Percentiles rank a stretch among this genome's conserved stretches.
These are phyloP conservation scores for Mamestra configurata DNA, from an alignment of 1,140 invertebrate species.

Conservation along the genomic window DNA sequence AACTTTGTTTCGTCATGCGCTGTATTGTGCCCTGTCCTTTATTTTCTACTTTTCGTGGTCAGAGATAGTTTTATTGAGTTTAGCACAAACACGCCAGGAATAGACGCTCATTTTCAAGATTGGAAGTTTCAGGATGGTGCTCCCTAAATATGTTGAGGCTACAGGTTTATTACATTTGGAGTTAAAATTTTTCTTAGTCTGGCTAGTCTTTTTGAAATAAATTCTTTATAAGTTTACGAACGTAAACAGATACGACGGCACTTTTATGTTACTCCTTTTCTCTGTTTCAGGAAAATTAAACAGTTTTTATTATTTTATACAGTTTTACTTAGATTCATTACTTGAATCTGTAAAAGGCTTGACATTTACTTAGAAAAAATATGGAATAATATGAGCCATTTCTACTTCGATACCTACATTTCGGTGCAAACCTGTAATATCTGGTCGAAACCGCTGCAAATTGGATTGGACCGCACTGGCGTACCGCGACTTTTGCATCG, in stretches of 20 bases:
- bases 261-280: background rate
- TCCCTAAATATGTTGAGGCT: background rate
- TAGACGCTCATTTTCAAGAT: slow-evolving; percentile 23
- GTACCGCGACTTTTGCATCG: slow-evolving; percentile 64
- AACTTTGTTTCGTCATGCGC: slow-evolving; percentile 50
- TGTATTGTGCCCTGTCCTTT: slow-evolving; percentile 39
- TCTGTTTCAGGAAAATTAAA: background rate
- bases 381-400: background rate
- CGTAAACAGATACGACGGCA: background rate
- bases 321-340: background rate
- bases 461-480: slow-evolving; percentile 66
- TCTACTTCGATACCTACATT: slow-evolving; percentile 32
- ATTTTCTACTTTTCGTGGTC: slow-evolving; percentile 47
- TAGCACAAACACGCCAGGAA: slow-evolving; percentile 23
- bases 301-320: too few relatives aligned
- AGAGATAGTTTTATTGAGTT: slow-evolving; percentile 52
- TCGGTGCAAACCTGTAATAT: slow-evolving; percentile 67
- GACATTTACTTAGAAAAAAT: background rate
- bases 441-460: slow-evolving; percentile 67
- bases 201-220: background rate
- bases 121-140: background rate
- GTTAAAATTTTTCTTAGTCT: background rate
- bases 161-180: background rate
- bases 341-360: background rate
- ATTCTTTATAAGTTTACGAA: background rate